Conservation (phyloP, 1,140 invertebrate species). For the Chrysomallon squamiferum region DNA sequence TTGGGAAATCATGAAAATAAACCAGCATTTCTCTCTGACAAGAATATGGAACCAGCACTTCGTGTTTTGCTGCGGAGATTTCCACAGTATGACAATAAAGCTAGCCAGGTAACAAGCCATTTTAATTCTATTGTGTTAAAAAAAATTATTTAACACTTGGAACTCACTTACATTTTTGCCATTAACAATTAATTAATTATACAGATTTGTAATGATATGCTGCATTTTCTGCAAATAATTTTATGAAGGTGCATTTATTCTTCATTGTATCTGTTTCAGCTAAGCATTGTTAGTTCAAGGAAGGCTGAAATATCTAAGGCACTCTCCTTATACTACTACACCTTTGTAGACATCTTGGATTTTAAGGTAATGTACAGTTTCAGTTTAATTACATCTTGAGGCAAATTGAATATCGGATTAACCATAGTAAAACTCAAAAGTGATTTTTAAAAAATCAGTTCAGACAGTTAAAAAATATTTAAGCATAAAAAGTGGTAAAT, state of each 20-base stretch:
- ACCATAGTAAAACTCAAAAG: too few relatives aligned
- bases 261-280: slow-evolving; percentile 36
- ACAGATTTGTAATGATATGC: too few relatives aligned
- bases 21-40: slow-evolving; percentile 88
- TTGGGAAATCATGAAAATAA: slow-evolving; percentile 98
- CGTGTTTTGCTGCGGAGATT: slow-evolving; percentile 94
- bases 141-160: neutral
- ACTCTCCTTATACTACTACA: slow-evolving; percentile 96
- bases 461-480: too few relatives aligned
- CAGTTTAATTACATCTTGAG: too few relatives aligned
- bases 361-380: neutral
- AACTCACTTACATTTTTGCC: slow-evolving; percentile 1
- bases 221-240: too few relatives aligned
- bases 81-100: slow-evolving; percentile 94
- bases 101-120: slow-evolving; percentile 63
- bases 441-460: too few relatives aligned
- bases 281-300: slow-evolving; percentile 44
- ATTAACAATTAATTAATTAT: too few relatives aligned
- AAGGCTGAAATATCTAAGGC: slow-evolving; percentile 94
- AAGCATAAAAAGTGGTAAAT: too few relatives aligned
- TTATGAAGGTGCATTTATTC: too few relatives aligned
- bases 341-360: slow-evolving; percentile 96
- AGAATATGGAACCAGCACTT: slow-evolving; percentile 92
- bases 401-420: too few relatives aligned
- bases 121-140: neutral